Base-by-base conservation (phyloP, 1,140 invertebrate genomes). In the Achatina immaculata region DNA sequence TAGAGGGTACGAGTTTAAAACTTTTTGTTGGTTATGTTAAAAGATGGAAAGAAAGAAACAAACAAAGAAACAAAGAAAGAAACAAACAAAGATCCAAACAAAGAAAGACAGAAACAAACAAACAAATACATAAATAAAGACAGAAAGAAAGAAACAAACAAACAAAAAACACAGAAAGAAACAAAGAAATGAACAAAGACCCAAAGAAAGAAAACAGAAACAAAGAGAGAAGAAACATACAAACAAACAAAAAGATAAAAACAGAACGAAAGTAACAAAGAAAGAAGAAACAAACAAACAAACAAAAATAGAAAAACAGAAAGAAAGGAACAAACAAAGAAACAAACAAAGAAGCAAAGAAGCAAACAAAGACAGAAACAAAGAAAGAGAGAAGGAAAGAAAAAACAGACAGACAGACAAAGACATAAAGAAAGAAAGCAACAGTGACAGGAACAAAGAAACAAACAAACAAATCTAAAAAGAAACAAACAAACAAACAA, bases 91-190 rank as follows among this genome's bases (percentile, higher is more conserved):
- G 48, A 51, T 14, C 11, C 11, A 51, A 24, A 51, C 24, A 51
- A 51, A 51, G 48, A 51, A 51, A 24, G 24, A 51, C 11, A 51
- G 48, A 51, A 24, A 51, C 11, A 51, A 24, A 51, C 9, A 16
- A 14, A 68, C 14, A 68, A 68, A 68, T 11, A n/a, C 9, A 68
- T 68, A 16, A 11, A 68, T 68, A 68, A 68, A 51, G 48, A 51
- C 48, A 51, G 11, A 51, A 24, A 51, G 48, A n/a, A n/a, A n/a
- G n/a, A n/a, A n/a, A n/a, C n/a, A n/a, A n/a, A n/a, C n/a, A n/a
- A n/a, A n/a, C n/a, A n/a, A 14, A 24, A 51, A 51, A 51, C 11
- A 51, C 11, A 24, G 48, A 51, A 24, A 51, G 48, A 51, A 24
- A 51, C 11, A 51, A 24, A 51, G 48, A 14, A 11, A 51, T 11